These are phyloP conservation scores for Noctua fimbriata DNA, from an alignment of 2,888 invertebrate species.

Conservation along the genomic window DNA sequence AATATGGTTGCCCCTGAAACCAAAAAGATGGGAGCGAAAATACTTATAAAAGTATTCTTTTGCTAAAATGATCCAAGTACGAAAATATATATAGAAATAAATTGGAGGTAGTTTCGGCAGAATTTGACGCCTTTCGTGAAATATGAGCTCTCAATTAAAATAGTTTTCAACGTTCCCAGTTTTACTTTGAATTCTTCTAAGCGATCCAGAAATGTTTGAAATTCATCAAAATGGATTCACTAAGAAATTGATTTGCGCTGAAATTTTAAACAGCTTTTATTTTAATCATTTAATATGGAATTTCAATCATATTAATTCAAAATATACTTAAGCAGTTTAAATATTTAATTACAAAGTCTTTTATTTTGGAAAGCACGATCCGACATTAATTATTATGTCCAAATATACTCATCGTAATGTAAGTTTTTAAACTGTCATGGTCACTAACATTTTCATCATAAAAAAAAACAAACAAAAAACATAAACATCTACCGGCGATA, in stretches of 20 bases:
- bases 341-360: not conserved
- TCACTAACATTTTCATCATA: too few relatives aligned
- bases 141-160: constrained; percentile 58
- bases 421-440: too few relatives aligned
- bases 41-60: not conserved
- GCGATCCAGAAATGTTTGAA: constrained; percentile 33
- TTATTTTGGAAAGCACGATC: not conserved
- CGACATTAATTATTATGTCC: not conserved
- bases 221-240: constrained; percentile 25
- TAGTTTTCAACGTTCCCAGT: constrained; percentile 46
- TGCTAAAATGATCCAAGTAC: constrained; percentile 17
- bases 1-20: constrained; percentile 5
- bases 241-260: constrained; percentile 3
- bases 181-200: constrained; percentile 29
- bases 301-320: not conserved
- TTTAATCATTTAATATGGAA: not conserved
- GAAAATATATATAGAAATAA: constrained; percentile 17
- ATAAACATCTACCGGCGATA: too few relatives aligned
- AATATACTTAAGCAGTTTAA: not conserved
- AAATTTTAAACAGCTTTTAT: not conserved
- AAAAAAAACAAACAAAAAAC: too few relatives aligned
- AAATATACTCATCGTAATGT: not conserved
- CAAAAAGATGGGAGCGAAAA: not conserved
- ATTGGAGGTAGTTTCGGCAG: constrained; percentile 24
- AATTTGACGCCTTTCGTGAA: constrained; percentile 45